Evolutionary conservation across 2,797 vertebrate genomes (phyloP).

Genomic region (Poecilia picta): DNA sequence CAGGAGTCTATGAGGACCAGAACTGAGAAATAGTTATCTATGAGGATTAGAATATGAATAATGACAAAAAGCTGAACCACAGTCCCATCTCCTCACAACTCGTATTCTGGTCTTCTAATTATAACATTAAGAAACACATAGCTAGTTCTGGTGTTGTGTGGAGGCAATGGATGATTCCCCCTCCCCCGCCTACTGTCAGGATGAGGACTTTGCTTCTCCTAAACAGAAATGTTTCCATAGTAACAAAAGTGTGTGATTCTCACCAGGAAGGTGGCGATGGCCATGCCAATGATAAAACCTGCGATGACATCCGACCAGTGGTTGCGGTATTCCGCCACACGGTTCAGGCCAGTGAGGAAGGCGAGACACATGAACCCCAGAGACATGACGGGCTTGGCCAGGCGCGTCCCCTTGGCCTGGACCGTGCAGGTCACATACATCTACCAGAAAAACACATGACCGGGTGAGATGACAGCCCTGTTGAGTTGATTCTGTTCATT

Average conservation of each 20-base stretch:
- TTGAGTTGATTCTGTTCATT: neutral
- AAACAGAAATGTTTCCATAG: neutral
- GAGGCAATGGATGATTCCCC: neutral
- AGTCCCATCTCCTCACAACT: neutral
- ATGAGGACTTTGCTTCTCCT: neutral
- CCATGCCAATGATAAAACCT: conserved; percentile 92
- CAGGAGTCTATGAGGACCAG: too few species aligned
- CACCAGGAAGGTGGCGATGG: conserved; percentile 96
- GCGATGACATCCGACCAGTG: conserved; percentile 99
- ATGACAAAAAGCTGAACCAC: neutral
- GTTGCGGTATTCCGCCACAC: conserved; percentile 98
- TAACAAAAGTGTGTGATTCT: conserved; percentile 52
- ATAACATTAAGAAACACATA: neutral
- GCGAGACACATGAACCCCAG: conserved; percentile 94
- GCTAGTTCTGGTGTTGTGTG: neutral
- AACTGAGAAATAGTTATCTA: too few species aligned
- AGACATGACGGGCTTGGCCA: conserved; percentile 94
- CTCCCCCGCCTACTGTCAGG: neutral
- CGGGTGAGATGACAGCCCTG: neutral
- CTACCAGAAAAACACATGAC: conserved; percentile 68
- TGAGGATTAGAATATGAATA: neutral
- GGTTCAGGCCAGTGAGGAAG: conserved; percentile 96
- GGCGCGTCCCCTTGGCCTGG: conserved; percentile 93
- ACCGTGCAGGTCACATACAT: conserved; percentile 97
- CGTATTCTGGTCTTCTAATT: neutral